Conservation (phyloP, 2,797 vertebrate genomes). For the Danio tinwini region DNA sequence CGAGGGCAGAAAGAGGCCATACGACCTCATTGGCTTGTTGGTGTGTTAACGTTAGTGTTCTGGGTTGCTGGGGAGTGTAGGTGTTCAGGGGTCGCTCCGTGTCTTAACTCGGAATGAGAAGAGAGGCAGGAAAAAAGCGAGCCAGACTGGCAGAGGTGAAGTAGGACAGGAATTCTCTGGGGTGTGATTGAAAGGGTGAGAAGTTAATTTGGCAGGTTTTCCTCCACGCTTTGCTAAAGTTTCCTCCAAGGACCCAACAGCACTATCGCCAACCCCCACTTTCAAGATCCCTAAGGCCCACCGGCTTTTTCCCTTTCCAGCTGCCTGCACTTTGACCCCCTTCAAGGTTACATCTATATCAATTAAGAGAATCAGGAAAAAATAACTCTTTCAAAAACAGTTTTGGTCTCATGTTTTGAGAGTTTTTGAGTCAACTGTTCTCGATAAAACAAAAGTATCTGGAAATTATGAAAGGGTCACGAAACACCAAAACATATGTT, state of each 20-base stretch:
- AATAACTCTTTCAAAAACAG: too few species aligned
- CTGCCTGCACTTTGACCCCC: conserved; percentile 38
- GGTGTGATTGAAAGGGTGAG: conserved; percentile 99
- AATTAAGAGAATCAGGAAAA: too few species aligned
- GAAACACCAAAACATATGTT: too few species aligned
- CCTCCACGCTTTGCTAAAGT: conserved; percentile 98
- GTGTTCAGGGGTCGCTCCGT: conserved; percentile 60
- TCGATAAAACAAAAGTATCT: too few species aligned
- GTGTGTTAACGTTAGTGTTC: conserved; percentile 58
- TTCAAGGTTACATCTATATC: not conserved
- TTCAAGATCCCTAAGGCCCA: conserved; percentile 52
- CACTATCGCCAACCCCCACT: conserved; percentile 71
- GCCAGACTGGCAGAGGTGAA: conserved; percentile 87
- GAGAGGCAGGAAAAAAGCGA: conserved; percentile 65
- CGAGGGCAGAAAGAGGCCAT: conserved; percentile 53
- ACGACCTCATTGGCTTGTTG: conserved; percentile 51
- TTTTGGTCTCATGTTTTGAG: too few species aligned
- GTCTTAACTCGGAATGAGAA: conserved; percentile 72
- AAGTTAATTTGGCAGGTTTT: conserved; percentile 99
- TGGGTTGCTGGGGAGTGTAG: conserved; percentile 50
- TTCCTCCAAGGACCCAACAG: conserved; percentile 84
- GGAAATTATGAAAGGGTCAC: too few species aligned
- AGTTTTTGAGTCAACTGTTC: too few species aligned
- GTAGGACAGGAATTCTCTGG: conserved; percentile 94
- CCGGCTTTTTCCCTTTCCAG: conserved; percentile 16